These are phyloP conservation scores for Leptarthrus brevirostris DNA, from an alignment of 2,888 invertebrate genomes.

Conservation along the genomic window DNA sequence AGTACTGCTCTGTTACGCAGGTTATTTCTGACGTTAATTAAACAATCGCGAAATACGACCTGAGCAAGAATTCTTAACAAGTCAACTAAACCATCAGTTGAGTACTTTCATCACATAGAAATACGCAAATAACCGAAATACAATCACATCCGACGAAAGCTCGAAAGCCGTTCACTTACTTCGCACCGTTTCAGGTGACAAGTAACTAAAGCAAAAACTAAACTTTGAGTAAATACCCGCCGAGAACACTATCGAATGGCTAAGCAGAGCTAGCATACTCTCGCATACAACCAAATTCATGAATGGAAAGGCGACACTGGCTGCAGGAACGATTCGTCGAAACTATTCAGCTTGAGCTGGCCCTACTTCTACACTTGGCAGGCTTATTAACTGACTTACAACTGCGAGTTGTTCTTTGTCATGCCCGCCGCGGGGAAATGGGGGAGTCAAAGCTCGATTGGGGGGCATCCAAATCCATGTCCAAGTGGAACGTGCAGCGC, in stretches of 20 bases:
- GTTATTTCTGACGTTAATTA: slow-evolving; percentile 29
- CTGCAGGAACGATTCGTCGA: background rate
- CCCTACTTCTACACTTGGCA: too few relatives aligned
- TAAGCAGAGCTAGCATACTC: too few relatives aligned
- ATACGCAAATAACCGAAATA: background rate
- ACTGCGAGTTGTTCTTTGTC: too few relatives aligned
- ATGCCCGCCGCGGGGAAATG: too few relatives aligned
- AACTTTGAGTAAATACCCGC: too few relatives aligned
- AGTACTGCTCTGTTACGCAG: slow-evolving; percentile 37
- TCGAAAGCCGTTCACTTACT: too few relatives aligned
- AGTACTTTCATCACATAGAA: background rate
- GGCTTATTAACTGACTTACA: too few relatives aligned
- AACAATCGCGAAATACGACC: slow-evolving; percentile 33
- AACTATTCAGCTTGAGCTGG: too few relatives aligned
- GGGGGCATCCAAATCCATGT: background rate
- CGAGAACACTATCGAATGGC: too few relatives aligned
- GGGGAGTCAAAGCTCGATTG: background rate
- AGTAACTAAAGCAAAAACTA: too few relatives aligned
- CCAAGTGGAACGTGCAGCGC: slow-evolving; percentile 42
- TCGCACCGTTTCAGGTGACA: too few relatives aligned
- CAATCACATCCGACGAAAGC: background rate
- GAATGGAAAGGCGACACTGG: too few relatives aligned
- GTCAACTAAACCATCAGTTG: background rate
- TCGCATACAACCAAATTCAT: background rate
- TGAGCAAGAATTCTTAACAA: background rate